These are phyloP conservation scores for Gallirallus australis DNA, from an alignment of 2,797 vertebrate species.

Conservation along the genomic window DNA sequence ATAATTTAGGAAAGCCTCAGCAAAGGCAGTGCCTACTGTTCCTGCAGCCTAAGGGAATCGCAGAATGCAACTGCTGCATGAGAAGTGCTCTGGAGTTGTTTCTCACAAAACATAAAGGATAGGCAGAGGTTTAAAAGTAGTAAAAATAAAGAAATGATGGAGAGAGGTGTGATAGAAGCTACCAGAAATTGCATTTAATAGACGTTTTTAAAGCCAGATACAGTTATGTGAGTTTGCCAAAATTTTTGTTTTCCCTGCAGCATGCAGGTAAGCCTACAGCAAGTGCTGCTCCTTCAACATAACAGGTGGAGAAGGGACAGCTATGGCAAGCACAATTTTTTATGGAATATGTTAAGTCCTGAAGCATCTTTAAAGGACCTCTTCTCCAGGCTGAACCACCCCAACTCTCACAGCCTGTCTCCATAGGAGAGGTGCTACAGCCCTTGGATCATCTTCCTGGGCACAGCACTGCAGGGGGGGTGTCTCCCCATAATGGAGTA, in stretches of 20 bases:
- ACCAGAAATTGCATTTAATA: neutral
- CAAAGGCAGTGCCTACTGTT: neutral
- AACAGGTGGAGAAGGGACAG: neutral
- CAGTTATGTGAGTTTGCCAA: neutral
- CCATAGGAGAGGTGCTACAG: too few relatives aligned
- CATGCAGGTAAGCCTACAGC: neutral
- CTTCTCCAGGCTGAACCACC: too few relatives aligned
- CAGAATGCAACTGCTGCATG: neutral
- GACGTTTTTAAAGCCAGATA: neutral
- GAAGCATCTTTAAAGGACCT: neutral
- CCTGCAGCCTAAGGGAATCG: neutral
- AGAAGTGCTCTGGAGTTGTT: neutral
- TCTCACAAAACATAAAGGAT: neutral
- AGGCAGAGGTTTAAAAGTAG: neutral
- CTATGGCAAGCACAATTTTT: neutral
- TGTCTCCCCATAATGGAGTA: too few relatives aligned
- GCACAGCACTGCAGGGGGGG: too few relatives aligned
- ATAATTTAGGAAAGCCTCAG: neutral
- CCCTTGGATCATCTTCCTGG: too few relatives aligned
- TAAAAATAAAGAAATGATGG: neutral
- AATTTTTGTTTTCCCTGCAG: neutral
- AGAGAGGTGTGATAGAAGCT: neutral
- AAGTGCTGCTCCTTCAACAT: neutral
- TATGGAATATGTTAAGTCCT: neutral
- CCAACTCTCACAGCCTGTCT: too few relatives aligned